Base-by-base conservation (phyloP, 2,797 vertebrate species). In the Caiman crocodilus region DNA sequence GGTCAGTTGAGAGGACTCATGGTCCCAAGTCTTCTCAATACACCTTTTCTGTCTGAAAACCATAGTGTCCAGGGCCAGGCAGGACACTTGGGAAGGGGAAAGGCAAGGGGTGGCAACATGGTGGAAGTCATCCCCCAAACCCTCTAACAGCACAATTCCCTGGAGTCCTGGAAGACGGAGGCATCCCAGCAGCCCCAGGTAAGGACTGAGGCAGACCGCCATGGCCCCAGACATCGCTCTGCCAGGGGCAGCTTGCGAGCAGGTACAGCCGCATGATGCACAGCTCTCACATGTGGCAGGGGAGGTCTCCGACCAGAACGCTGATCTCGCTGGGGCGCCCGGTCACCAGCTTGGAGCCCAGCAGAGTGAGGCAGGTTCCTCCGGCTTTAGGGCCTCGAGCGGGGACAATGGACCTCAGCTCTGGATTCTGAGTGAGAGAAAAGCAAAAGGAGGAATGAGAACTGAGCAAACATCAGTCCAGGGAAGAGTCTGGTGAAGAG, bases 301-400 rank as follows among this genome's bases (percentile, higher is more conserved):
- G 98, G 13, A 99, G 98, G 76, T 98, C 98, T 92, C 99, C 99
- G 67, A 99, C 97, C 23, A 98, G 96, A 83, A 99, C 92, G 57
- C 95, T 97, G 95, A 99, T 98, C 94, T 99, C 98, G 69, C 96
- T 98, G 50, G 98, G 96, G 30, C 97, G 98, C 20, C 99, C 99
- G 0, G 99, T 99, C 94, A 99, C 97, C 81, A 99, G 98, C 94
- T 98, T 98, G 57, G 97, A 97, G 73, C 99, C 99, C 0, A 94
- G 98, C 94, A 99, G 98, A 3, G 98, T 99, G 57, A 99, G 98
- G 60, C 94, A 96, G 6, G 99, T 99, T 80, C 99, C 99, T 60
- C 99, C 99, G 0, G 99, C 99, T 96, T 98, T 98, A 76, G 99
- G 99, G 13, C 99, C 99, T n/a, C 97, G 98, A 77, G 97, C 96